Base-by-base conservation (phyloP, 1,140 invertebrate genomes). In the Araneus ventricosus region DNA sequence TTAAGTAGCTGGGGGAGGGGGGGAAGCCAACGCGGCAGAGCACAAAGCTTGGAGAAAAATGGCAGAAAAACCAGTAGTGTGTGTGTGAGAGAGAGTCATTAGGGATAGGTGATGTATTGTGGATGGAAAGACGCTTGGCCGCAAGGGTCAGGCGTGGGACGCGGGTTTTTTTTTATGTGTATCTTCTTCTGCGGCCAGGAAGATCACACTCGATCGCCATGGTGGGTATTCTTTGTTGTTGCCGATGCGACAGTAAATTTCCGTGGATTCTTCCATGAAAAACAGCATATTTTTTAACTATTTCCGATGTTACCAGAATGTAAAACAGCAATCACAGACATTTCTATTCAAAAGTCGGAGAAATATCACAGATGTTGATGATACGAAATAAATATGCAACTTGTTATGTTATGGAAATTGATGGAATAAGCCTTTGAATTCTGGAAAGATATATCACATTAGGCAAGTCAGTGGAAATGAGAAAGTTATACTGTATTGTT, bases 101-200 rank as follows among this genome's bases (percentile, higher is more conserved):
- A 75, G 70, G 17, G 70, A 37, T 17, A 75, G 70, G 70, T 75
- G 70, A 75, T 75, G 70, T 75, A 75, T 75, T 75, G 70, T 37
- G 70, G 70, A 52, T 52, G 5, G 45, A 52, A 52, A 52, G 45
- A 75, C 30, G 70, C 30, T 37, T 75, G 70, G 30, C 67, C 70
- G 34, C 30, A 34, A 75, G 70, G 70, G 27, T 75, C 30, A 34
- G 27, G 70, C 34, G 8, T 6, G 30, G 67, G 70, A 37, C 14
- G 3, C 17, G 34, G 17, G 0, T 14, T 75, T 17, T 70, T 20
- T 34, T 34, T 7, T 22, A 24, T 63, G 0, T 17, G 2, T 17
- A 34, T 30, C 17, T 20, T 14, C 20, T 5, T 37, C 20, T 75
- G 17, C 17, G 20, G 30, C 20, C 59, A n/a, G 59, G 24, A 4